Base-by-base conservation (phyloP, 2,797 vertebrate species). In the Pseudopleuronectes americanus region DNA sequence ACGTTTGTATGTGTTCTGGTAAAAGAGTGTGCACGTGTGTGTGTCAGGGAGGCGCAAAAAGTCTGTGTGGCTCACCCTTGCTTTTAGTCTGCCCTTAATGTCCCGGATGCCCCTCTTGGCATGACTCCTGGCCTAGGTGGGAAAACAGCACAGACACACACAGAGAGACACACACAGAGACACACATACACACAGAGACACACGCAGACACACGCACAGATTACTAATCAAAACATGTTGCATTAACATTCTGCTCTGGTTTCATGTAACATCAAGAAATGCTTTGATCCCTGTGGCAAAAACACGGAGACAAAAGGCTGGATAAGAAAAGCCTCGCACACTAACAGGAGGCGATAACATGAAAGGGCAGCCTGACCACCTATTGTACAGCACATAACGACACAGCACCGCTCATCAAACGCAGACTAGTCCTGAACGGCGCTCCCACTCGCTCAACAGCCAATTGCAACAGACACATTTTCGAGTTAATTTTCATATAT, bases 71-170 rank as follows among this genome's bases (percentile, higher is more conserved):
- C 93, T 19, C 87, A 99, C 98, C 96, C 94, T 97, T 51, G 95
- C 94, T 89, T 96, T 97, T 19, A 99, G 96, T 85, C 96, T 95
- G 91, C 94, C 97, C 94, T 94, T 98, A 88, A 99, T 95, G 84
- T 97, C 97, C 74, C 93, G 96, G 76, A 99, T 95, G 74, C 97
- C 97, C 91, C 96, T 96, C 85, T 94, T 99, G 48, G 97, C 97
- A 19, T 99, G 96, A 89, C 90, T 96, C 94, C 97, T 98, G 89
- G 97, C 97, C 97, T 98, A 86, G 76, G 64, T 81, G 63, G 47
- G 54, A 56, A 68, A 55, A 68, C 55, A 61, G 70, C 60, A 53
- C 28, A 68, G 41, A 64, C 66, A 52, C 41, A 68, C 65, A 53
- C 3, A 55, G 7, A 57, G 52, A 54, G 55, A 67, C 45, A 54